Percentiles rank a stretch among this genome's conserved stretches.
These are phyloP conservation scores for Aphidius colemani DNA, from an alignment of 2,888 invertebrate species.

Conservation along the genomic window DNA sequence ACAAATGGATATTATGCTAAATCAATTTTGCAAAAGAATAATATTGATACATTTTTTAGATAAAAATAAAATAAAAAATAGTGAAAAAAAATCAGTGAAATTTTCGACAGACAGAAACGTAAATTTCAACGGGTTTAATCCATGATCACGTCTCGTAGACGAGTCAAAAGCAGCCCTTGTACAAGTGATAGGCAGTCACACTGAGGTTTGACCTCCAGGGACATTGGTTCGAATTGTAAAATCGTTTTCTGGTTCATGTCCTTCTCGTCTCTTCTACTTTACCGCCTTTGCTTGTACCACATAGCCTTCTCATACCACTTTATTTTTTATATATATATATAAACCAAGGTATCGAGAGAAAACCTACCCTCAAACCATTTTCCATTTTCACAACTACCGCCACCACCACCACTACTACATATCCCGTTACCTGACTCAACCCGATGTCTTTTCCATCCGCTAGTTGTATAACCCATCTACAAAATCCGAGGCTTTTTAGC, in stretches of 20 bases:
- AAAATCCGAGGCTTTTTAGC: slow-evolving; percentile 36
- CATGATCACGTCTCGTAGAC: slow-evolving; percentile 40
- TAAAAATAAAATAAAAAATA: too few species aligned
- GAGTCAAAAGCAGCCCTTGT: slow-evolving; percentile 40
- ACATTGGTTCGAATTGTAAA: slow-evolving; percentile 42
- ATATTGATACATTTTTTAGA: too few species aligned
- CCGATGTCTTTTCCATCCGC: slow-evolving; percentile 29
- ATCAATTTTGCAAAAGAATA: too few species aligned
- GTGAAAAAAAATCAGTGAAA: too few species aligned
- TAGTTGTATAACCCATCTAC: slow-evolving; percentile 37
- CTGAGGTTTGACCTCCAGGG: slow-evolving; percentile 47
- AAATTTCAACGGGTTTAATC: slow-evolving; percentile 35
- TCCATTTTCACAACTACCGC: slow-evolving; percentile 2
- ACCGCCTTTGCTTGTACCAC: slow-evolving; percentile 22
- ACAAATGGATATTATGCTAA: too few species aligned
- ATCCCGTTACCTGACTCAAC: slow-evolving; percentile 19
- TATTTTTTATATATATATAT: background rate
- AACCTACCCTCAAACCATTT: slow-evolving; percentile 2
- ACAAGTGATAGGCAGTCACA: slow-evolving; percentile 50
- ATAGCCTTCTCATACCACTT: background rate
- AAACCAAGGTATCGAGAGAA: slow-evolving; percentile 7
- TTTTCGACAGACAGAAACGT: slow-evolving; percentile 10
- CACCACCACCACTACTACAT: slow-evolving; percentile 12
- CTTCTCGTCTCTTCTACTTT: slow-evolving; percentile 18
- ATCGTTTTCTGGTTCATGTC: slow-evolving; percentile 16